Base-by-base conservation (phyloP, 1,140 invertebrate species). In the Adoxophyes honmai region DNA sequence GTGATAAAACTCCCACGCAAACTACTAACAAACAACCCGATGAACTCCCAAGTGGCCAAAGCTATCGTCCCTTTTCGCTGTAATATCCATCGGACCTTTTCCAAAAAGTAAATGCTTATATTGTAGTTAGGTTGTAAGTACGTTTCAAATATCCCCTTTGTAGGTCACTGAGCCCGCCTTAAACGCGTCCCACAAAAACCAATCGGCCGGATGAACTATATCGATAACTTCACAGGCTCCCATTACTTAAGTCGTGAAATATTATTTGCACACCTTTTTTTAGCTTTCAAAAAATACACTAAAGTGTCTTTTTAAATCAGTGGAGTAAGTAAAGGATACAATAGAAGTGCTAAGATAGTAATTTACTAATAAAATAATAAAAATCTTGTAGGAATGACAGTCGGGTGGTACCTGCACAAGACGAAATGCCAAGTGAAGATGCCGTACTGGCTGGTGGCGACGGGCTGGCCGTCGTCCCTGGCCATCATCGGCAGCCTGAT, bases 371-470 rank as follows among this genome's bases (percentile, higher is more conserved):
- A 37, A 37, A 44, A 28, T 9, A 54, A 33, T 61, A 53, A 37
- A 38, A 51, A 35, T 62, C 14, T 63, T 68, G 38, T 10, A 92
- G 91, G 95, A 54, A 95, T 95, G 90, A 89, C 92, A 6, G 90
- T 93, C 8, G 95, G 95, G 6, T 96, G 94, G 87, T 90, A 93
- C 51, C 78, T 96, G 11, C 94, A 93, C 77, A 93, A 91, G 72
- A 92, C 92, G 0, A 93, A 95, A 68, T 92, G 92, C 57, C 91
- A 93, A 65, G 79, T 95, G 3, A 88, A 88, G 35, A 88, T 95
- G 10, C 92, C 93, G 0, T 79, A 81, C 60, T 92, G 93, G 74
- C 57, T 90, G 16, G 91, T 91, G 44, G 55, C 88, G 1, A 57
- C 91, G 0, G 92, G 93, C 6, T 95, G 94, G 94, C 67, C 91